These are phyloP conservation scores for Sinosuthora webbiana DNA, from an alignment of 2,113 vertebrate species.

Conservation along the genomic window DNA sequence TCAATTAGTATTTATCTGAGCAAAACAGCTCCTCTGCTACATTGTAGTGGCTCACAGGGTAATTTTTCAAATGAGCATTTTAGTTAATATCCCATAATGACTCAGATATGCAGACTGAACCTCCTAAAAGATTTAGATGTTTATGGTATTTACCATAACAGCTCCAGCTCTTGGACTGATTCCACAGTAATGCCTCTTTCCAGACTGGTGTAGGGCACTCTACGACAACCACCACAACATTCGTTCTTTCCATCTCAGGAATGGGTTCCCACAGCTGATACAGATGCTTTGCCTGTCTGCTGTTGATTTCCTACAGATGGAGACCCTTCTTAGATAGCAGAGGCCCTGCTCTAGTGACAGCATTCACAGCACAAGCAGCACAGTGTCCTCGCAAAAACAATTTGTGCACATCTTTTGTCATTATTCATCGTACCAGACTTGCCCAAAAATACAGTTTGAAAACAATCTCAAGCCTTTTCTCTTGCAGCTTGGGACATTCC, in stretches of 20 bases:
- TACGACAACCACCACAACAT: neutral
- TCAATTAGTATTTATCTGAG: constrained; percentile 66
- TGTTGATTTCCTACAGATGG: neutral
- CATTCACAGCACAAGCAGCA: neutral
- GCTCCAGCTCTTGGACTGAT: constrained; percentile 30
- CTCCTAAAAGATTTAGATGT: constrained; percentile 52
- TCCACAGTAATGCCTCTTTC: constrained; percentile 9
- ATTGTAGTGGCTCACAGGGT: constrained; percentile 43
- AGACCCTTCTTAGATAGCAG: neutral
- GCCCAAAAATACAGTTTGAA: neutral
- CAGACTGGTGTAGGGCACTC: neutral
- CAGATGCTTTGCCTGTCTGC: neutral
- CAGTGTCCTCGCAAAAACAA: neutral
- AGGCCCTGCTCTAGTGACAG: neutral
- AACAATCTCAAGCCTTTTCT: neutral
- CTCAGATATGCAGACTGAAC: constrained; percentile 28
- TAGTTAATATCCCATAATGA: constrained; percentile 50
- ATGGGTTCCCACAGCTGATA: neutral
- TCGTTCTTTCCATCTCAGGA: neutral
- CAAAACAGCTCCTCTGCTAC: constrained; percentile 40
- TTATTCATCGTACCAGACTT: neutral
- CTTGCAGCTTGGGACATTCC: neutral
- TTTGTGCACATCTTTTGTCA: neutral
- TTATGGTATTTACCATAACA: constrained; percentile 34
- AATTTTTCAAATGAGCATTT: constrained; percentile 61